Evolutionary conservation across 2,797 vertebrate species (phyloP).

Genomic region (Sylvia borin): DNA sequence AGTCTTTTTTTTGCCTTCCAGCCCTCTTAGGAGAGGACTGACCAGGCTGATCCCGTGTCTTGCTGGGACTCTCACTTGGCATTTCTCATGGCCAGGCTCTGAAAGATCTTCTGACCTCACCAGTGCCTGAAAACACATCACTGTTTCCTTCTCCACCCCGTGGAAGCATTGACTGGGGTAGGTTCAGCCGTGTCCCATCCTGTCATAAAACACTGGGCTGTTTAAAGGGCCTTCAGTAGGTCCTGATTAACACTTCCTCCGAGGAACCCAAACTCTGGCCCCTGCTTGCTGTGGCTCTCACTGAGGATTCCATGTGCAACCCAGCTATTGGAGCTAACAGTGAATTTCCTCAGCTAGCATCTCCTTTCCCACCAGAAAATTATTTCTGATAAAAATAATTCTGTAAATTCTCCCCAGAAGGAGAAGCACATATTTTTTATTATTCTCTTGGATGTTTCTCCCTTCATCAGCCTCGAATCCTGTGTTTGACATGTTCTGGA

Average conservation of each 20-base stretch:
- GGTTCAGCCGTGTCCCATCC: background rate
- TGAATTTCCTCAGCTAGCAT: background rate
- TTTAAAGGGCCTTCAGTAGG: background rate
- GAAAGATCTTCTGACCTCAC: slow-evolving; percentile 27
- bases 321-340: background rate
- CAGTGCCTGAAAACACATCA: background rate
- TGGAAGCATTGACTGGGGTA: background rate
- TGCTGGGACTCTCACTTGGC: background rate
- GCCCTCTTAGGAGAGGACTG: background rate
- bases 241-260: background rate
- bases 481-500: background rate
- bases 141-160: background rate
- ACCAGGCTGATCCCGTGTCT: background rate
- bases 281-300: background rate
- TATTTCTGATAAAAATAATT: background rate
- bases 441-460: background rate
- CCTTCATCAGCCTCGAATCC: background rate
- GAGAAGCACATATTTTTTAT: slow-evolving; percentile 21
- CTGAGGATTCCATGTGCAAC: background rate
- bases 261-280: background rate
- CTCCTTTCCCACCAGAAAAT: slow-evolving; percentile 25
- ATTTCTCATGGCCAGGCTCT: slow-evolving; percentile 12
- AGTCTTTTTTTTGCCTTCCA: background rate
- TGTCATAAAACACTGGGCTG: background rate
- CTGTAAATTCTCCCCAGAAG: background rate